Conservation (phyloP, 2,888 invertebrate species). For the Gandaritis pyraliata region DNA sequence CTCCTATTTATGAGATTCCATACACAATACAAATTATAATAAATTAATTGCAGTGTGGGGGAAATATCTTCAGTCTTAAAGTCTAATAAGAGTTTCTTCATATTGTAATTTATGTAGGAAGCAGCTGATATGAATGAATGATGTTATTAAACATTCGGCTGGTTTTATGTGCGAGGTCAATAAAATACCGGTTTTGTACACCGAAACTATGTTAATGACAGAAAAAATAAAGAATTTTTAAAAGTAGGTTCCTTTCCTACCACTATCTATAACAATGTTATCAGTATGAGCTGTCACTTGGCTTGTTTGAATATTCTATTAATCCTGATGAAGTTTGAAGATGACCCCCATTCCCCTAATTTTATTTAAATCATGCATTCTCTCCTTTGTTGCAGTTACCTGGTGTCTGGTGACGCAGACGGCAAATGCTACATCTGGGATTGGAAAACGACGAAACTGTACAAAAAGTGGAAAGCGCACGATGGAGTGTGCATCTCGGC, state of each 20-base stretch:
- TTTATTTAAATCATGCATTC: no score
- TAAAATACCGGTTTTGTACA: slow-evolving; percentile 1
- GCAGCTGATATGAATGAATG: neutral
- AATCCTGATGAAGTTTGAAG: no score
- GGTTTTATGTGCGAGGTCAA: neutral
- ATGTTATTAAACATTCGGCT: neutral
- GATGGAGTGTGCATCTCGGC: slow-evolving; percentile 98
- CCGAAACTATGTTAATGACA: slow-evolving; percentile 8
- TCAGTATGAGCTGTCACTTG: no score
- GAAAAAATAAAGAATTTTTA: no score
- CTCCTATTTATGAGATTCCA: no score
- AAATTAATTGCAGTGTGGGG: no score
- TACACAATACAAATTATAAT: no score
- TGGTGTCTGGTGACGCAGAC: slow-evolving; percentile 99
- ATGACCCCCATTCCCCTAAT: no score
- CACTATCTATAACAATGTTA: no score
- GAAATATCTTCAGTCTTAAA: neutral
- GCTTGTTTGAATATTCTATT: no score
- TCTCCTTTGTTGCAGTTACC: slow-evolving; percentile 88
- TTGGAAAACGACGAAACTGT: slow-evolving; percentile 99
- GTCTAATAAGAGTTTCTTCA: slow-evolving; percentile 5
- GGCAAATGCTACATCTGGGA: slow-evolving; percentile 99
- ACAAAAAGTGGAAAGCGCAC: slow-evolving; percentile 99
- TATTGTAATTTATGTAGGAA: neutral
- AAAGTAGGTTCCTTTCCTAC: no score